phyloP scores from a whole-genome alignment of 2,888 invertebrate species.

The Cryptocephalus primarius region DNA sequence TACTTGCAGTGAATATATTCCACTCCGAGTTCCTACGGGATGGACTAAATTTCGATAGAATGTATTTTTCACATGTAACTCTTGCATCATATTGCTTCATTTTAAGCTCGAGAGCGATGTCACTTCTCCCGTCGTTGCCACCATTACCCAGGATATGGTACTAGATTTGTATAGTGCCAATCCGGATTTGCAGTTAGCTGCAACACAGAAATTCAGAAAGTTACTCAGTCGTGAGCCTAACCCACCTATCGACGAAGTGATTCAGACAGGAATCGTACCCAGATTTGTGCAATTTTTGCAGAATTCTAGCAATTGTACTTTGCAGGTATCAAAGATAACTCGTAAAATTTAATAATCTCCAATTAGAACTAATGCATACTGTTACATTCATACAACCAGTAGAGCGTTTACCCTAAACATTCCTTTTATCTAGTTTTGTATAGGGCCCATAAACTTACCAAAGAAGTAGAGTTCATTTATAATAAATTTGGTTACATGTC shows the following conservation, averaged over 20 bases:
- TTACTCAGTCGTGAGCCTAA: slow-evolving; percentile 89
- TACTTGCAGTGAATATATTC: too few relatives aligned
- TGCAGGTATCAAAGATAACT: slow-evolving; percentile 54
- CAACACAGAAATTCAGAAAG: slow-evolving; percentile 89
- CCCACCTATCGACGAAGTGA: slow-evolving; percentile 95
- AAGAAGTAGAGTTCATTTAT: too few relatives aligned
- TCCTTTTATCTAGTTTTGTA: background rate
- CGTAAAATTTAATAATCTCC: slow-evolving; percentile 5
- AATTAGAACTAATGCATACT: background rate
- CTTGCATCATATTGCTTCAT: background rate
- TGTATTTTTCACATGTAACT: background rate
- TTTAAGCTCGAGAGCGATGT: slow-evolving; percentile 31
- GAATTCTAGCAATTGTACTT: slow-evolving; percentile 68
- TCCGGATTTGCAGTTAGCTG: slow-evolving; percentile 68
- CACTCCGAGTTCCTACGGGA: too few relatives aligned
- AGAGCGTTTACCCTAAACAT: too few relatives aligned
- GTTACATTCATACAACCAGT: too few relatives aligned
- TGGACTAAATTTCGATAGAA: background rate
- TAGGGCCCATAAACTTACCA: too few relatives aligned
- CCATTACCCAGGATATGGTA: slow-evolving; percentile 74
- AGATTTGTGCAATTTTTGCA: slow-evolving; percentile 86
- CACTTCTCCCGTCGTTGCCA: slow-evolving; percentile 34
- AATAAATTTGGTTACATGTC: too few relatives aligned
- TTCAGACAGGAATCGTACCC: slow-evolving; percentile 87
- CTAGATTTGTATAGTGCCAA: slow-evolving; percentile 67